Base-by-base conservation (phyloP, 1,140 invertebrate species). In the Mamestra configurata region DNA sequence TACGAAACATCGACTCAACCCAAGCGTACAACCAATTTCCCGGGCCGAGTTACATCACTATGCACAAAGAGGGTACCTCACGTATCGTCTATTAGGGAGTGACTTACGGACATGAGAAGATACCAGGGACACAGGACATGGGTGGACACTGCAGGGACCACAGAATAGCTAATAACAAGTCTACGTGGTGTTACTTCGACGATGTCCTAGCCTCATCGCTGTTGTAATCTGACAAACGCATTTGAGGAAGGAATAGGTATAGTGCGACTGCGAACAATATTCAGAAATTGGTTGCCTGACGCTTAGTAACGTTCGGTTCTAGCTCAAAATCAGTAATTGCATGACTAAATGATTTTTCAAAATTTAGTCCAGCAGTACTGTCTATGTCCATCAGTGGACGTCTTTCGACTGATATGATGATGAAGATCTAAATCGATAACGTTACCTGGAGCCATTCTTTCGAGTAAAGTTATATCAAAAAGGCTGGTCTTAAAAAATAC, bases 131-230 rank as follows among this genome's bases (percentile, higher is more conserved):
- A 46, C 22, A 46, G 66, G 40, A 70, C 40, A 27, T 55, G 22
- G n/a, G 61, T 40, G 61, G 61, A 66, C 61, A 64, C 59, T 4
- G 13, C 37, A n/a, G 22, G 59, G 40, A 49, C 66, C 66, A 70
- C 66, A 70, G 66, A 70, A 70, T 70, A n/a, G 20, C 66, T 70
- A 70, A 70, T 70, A 43, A 70, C 66, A 49, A 68, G 40, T 24
- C 66, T 70, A 70, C 66, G 66, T 70, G 66, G 61, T 13, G 24
- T 66, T 66, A 22, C 61, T 13, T 66, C 4, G 35, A 66, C 61
- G 61, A 46, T 70, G 37, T 68, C 37, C 18, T 43, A 2, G 61
- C 4, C 6, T 18, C 49, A 53, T 53, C 0, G 22, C 24, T 46
- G 40, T 70, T 70, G 22, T 49, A 13, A 70, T 70, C 20, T 70